Conservation (phyloP, 1,140 invertebrate genomes). For the Eumaeus atala region DNA sequence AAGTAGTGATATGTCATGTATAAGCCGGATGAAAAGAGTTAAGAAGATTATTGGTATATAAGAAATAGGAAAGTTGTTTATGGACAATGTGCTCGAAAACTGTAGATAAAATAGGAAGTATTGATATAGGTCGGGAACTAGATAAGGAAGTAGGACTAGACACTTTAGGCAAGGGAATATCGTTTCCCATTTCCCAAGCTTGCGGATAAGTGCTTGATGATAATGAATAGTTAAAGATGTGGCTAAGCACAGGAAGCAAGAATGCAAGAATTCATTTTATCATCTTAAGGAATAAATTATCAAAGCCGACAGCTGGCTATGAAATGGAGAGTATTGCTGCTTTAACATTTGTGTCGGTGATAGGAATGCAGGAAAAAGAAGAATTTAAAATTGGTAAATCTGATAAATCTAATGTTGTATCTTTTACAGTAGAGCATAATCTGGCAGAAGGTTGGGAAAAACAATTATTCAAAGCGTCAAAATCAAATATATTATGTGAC, state of each 20-base stretch:
- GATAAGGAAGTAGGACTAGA: constrained; percentile 7
- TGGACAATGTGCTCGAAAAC: constrained; percentile 16
- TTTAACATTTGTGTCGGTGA: constrained; percentile 6
- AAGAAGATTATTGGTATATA: not conserved
- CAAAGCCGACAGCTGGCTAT: constrained; percentile 14
- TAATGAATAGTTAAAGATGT: constrained; percentile 16
- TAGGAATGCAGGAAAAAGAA: not conserved
- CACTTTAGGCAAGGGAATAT: constrained; percentile 19
- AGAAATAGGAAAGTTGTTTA: constrained; percentile 10
- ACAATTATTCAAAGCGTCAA: not conserved
- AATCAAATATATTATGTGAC: not conserved
- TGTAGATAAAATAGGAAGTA: constrained; percentile 19
- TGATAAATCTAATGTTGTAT: not conserved
- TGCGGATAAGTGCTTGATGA: constrained; percentile 1
- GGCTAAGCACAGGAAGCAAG: constrained; percentile 5
- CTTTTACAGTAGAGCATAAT: not conserved
- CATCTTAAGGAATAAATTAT: constrained; percentile 11
- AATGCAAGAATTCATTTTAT: not conserved
- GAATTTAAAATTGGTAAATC: not conserved
- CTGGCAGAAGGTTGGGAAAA: not conserved
- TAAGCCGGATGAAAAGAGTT: not conserved
- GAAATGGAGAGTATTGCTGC: constrained; percentile 7
- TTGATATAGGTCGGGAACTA: constrained; percentile 20
- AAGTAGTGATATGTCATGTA: not conserved
- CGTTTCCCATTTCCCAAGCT: constrained; percentile 14